These are phyloP conservation scores for Patella depressa DNA, from an alignment of 2,888 invertebrate species.

Conservation along the genomic window DNA sequence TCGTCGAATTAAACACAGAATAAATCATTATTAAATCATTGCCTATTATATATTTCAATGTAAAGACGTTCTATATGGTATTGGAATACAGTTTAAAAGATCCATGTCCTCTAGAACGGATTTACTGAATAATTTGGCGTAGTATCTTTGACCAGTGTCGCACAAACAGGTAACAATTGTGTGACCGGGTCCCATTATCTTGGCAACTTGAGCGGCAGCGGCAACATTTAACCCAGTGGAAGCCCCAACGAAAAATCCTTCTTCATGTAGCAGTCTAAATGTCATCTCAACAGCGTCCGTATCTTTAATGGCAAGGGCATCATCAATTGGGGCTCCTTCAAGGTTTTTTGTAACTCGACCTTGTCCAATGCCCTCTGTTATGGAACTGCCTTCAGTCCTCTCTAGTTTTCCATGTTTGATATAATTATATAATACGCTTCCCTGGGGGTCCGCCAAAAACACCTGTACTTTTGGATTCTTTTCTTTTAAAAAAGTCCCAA, in stretches of 20 bases:
- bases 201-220: conserved; percentile 67
- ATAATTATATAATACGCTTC: conserved; percentile 70
- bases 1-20: too few relatives aligned
- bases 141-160: conserved; percentile 70
- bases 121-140: conserved; percentile 64
- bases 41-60: conserved; percentile 28
- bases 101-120: conserved; percentile 61
- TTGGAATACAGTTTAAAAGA: conserved; percentile 44
- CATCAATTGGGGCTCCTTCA: conserved; percentile 69
- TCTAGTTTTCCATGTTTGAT: conserved; percentile 69
- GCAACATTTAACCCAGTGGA: conserved; percentile 70
- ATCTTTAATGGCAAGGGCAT: conserved; percentile 65
- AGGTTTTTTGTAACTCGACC: conserved; percentile 70
- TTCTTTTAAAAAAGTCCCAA: conserved; percentile 68
- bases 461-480: conserved; percentile 62
- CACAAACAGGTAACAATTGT: conserved; percentile 70
- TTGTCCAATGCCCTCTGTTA: conserved; percentile 71
- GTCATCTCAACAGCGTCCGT: conserved; percentile 68
- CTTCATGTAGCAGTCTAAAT: conserved; percentile 68
- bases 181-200: conserved; percentile 68
- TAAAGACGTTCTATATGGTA: conserved; percentile 46
- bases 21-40: too few relatives aligned
- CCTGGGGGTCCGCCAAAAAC: conserved; percentile 54
- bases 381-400: conserved; percentile 66
- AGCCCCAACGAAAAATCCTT: conserved; percentile 71